These are phyloP conservation scores for Chionodraco myersi DNA, from an alignment of 2,113 vertebrate genomes.

Conservation along the genomic window DNA sequence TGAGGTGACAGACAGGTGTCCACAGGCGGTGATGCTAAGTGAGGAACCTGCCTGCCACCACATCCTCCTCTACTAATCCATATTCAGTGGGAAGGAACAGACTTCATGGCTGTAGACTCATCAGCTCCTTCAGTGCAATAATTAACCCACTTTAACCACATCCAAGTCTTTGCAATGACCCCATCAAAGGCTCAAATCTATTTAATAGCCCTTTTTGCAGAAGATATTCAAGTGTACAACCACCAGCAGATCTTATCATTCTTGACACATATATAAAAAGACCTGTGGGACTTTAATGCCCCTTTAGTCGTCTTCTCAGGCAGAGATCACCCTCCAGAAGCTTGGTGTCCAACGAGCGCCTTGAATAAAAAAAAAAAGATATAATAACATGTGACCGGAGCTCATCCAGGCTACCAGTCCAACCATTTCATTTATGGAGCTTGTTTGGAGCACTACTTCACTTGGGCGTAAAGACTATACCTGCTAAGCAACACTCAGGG, in stretches of 20 bases:
- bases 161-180: background rate
- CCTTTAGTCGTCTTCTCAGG: conserved; percentile 16
- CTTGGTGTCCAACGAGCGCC: conserved; percentile 8
- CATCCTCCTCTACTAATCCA: background rate
- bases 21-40: background rate
- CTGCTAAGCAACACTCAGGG: conserved; percentile 16
- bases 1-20: background rate
- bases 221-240: background rate
- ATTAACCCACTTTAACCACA: too few relatives aligned
- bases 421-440: background rate
- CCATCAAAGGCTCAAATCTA: background rate
- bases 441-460: background rate
- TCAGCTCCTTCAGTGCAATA: background rate
- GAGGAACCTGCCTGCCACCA: background rate
- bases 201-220: background rate
- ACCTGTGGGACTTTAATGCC: accelerated
- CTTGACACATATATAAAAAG: background rate
- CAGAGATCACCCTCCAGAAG: background rate
- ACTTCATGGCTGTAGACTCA: background rate
- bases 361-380: background rate
- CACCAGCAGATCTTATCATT: background rate
- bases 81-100: background rate
- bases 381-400: background rate
- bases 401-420: background rate
- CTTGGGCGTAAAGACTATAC: background rate